Base-by-base conservation (phyloP, 2,797 vertebrate genomes). In the Adrianichthys oophorus region DNA sequence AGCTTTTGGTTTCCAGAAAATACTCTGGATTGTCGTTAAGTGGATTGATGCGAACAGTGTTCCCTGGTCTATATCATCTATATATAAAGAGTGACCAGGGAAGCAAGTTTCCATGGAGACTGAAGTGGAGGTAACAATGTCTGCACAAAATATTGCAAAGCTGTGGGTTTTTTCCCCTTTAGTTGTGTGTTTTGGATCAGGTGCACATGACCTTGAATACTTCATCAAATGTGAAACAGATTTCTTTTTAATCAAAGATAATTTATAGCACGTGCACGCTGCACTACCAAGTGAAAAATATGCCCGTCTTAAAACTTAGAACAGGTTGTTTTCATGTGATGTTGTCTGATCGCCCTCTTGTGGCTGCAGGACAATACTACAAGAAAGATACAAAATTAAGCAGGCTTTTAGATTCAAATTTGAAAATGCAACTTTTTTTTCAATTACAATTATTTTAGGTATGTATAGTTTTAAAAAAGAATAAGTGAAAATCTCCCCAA, bases 71-170 rank as follows among this genome's bases (percentile, higher is more conserved):
- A 70, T 78, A 86, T 71, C 85, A 84, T 86, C 85, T 79, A 72
- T 61, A 85, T 65, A 80, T 79, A 78, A 71, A 68, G 58, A 72
- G 75, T 89, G 85, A 83, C 85, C 85, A 82, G 74, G 24, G 47
- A 87, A 79, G 75, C 85, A 90, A 83, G 90, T 91, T 91, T 88
- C 89, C 90, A 91, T 91, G 89, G 89, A 86, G 87, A 91, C 89
- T 69, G 84, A 83, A 88, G 85, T 86, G 75, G 78, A 86, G 79
- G 85, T 83, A 87, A 74, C 62, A 46, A 81, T 83, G 84, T 83
- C 85, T 79, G 74, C 68, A 79, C 68, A 76, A 75, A 66, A 88
- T 86, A 72, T 79, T 74, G 70, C 74, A 68, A 80, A 82, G 72
- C 59, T 65, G 79, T 76, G 66, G 78, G 77, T 68, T 74, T 84